phyloP scores from a whole-genome alignment of 2,797 vertebrate genomes.

The Poecilia gillii region DNA sequence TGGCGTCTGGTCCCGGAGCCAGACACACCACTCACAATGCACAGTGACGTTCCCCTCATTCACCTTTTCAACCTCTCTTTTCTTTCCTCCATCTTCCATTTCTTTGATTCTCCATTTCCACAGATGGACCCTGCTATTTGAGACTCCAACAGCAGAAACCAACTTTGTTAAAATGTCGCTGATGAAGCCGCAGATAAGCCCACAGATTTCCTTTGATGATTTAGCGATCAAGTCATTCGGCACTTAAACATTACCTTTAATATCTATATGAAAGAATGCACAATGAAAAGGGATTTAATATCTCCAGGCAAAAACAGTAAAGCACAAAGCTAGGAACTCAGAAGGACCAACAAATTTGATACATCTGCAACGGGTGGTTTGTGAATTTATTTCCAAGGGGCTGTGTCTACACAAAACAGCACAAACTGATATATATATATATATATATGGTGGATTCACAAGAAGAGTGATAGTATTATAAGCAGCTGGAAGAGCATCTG shows the following conservation, averaged over 20 bases:
- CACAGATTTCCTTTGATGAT: conserved; percentile 42
- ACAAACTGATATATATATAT: not conserved
- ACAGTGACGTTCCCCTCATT: conserved; percentile 58
- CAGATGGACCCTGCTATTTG: conserved; percentile 52
- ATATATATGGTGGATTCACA: not conserved
- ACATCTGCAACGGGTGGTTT: not conserved
- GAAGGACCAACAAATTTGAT: not conserved
- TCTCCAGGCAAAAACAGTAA: not conserved
- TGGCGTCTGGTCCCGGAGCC: conserved; percentile 70
- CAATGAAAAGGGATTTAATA: not conserved
- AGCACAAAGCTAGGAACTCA: not conserved
- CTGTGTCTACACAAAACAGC: not conserved
- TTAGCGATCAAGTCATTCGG: conserved; percentile 35
- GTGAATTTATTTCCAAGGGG: not conserved
- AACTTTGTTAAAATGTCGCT: conserved; percentile 52
- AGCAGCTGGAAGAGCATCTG: not conserved
- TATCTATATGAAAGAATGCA: not conserved
- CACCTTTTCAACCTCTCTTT: conserved; percentile 68
- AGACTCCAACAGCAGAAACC: conserved; percentile 38
- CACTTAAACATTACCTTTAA: not conserved
- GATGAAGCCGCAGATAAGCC: conserved; percentile 35
- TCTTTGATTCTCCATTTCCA: conserved; percentile 62
- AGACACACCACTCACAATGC: conserved; percentile 67
- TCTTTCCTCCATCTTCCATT: conserved; percentile 58
- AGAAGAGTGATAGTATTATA: not conserved